These are phyloP conservation scores for Argyrosomus japonicus DNA, from an alignment of 2,113 vertebrate species.

Conservation along the genomic window DNA sequence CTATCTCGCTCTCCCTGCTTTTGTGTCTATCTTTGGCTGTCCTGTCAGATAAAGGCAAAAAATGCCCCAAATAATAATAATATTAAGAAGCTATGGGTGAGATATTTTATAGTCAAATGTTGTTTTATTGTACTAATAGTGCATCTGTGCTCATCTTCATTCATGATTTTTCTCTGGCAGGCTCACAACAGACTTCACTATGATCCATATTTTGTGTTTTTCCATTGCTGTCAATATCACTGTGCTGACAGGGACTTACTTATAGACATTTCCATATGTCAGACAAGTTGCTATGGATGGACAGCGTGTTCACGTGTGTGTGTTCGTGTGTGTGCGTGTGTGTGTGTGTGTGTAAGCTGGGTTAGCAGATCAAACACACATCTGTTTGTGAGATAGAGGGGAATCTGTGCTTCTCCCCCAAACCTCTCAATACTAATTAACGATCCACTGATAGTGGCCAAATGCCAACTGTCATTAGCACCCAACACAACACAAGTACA, in stretches of 20 bases:
- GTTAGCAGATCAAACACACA: conserved; percentile 84
- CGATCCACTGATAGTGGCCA: conserved; percentile 79
- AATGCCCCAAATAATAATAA: too few relatives aligned
- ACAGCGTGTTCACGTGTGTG: conserved; percentile 1
- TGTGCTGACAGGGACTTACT: conserved; percentile 38
- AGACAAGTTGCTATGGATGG: conserved; percentile 50
- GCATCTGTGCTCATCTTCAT: conserved; percentile 11
- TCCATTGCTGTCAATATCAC: conserved; percentile 56
- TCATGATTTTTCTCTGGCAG: conserved; percentile 24
- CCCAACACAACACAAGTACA: conserved; percentile 67
- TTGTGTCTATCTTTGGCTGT: too few relatives aligned
- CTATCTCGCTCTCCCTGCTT: too few relatives aligned
- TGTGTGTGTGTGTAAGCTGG: conserved; percentile 48
- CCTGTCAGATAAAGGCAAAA: too few relatives aligned
- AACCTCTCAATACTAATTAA: conserved; percentile 88
- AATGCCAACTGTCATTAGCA: conserved; percentile 82
- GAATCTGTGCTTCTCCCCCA: conserved; percentile 76
- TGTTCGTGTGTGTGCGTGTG: background rate
- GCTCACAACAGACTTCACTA: background rate
- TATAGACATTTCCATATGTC: conserved; percentile 70
- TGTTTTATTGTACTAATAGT: background rate
- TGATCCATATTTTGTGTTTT: conserved; percentile 30
- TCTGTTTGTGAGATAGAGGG: conserved; percentile 79
- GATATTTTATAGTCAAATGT: too few relatives aligned
- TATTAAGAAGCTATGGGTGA: too few relatives aligned